Conservation (phyloP, 2,113 vertebrate species). For the Ictalurus furcatus region DNA sequence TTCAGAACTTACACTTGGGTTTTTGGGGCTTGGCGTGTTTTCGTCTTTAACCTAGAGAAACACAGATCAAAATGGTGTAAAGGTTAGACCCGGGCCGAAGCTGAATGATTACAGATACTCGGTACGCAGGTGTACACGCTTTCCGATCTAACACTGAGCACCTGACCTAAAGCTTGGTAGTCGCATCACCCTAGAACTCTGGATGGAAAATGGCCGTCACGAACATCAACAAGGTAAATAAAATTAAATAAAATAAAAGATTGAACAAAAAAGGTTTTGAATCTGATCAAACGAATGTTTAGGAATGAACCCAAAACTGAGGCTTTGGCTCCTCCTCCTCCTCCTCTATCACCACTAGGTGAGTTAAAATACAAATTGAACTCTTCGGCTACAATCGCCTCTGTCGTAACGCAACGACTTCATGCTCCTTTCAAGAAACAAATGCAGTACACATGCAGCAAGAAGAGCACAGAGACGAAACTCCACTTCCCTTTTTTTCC, state of each 20-base stretch:
- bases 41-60: constrained; percentile 52
- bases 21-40: constrained; percentile 40
- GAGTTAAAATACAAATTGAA: not conserved
- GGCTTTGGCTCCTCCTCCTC: too few relatives aligned
- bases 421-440: not conserved
- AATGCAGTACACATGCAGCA: not conserved
- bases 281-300: not conserved
- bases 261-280: too few relatives aligned
- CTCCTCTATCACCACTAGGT: not conserved
- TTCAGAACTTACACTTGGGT: constrained; percentile 51
- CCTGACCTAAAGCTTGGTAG: not conserved
- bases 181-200: too few relatives aligned
- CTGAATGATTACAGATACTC: not conserved
- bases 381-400: not conserved
- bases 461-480: constrained; percentile 52
- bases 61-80: not conserved
- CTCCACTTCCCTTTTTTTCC: constrained; percentile 94
- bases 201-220: not conserved
- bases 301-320: not conserved
- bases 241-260: not conserved
- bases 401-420: not conserved
- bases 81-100: constrained; percentile 13
- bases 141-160: not conserved
- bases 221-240: not conserved
- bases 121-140: not conserved